Evolutionary conservation across 2,113 vertebrate species (phyloP).

Genomic region (Daubentonia madagascariensis): DNA sequence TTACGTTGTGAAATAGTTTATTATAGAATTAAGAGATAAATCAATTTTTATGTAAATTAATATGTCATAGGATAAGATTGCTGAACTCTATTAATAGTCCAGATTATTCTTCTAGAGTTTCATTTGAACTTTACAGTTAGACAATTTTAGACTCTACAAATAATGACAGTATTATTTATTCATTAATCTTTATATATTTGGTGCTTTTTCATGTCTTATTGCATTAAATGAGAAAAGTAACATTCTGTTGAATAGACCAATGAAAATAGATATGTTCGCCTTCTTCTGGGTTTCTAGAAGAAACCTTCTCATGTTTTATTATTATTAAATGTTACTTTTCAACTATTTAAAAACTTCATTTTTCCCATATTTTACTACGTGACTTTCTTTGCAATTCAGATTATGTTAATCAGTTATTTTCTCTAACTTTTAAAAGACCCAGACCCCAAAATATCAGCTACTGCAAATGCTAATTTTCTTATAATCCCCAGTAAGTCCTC

Average conservation of each 20-base stretch:
- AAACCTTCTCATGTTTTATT: not conserved
- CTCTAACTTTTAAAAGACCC: not conserved
- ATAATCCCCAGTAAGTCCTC: not conserved
- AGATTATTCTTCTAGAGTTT: not conserved
- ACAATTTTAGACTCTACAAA: not conserved
- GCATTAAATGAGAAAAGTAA: not conserved
- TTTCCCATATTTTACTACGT: not conserved
- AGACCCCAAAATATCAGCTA: not conserved
- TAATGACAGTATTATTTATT: not conserved
- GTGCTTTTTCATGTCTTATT: not conserved
- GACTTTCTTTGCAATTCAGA: not conserved
- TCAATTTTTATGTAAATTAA: no score
- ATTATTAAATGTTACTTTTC: not conserved
- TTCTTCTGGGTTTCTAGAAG: not conserved
- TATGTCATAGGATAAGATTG: not conserved
- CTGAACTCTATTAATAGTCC: not conserved
- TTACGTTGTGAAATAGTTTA: no score
- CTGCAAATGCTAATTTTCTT: not conserved
- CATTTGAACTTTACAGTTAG: not conserved
- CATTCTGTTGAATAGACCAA: not conserved
- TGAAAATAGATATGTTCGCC: not conserved
- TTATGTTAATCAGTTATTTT: not conserved
- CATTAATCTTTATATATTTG: not conserved
- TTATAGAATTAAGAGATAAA: no score
- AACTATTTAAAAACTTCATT: not conserved